Conservation (phyloP, 2,797 vertebrate genomes). For the Hyperoplus immaculatus region DNA sequence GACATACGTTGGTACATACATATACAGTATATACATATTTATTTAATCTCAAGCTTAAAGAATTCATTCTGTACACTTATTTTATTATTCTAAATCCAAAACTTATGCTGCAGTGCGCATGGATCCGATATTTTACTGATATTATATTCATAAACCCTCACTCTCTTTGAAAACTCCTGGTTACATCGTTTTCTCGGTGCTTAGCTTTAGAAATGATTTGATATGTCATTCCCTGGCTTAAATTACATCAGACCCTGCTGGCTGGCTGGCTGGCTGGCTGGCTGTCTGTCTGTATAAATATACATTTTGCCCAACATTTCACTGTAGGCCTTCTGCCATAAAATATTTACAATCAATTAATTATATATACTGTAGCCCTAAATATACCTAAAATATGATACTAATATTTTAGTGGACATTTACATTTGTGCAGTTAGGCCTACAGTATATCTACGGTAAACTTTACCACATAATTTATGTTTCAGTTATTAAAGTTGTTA, state of each 20-base stretch:
- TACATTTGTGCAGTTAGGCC: neutral
- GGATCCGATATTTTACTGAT: slow-evolving; percentile 1
- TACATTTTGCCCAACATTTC: neutral
- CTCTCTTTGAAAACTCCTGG: neutral
- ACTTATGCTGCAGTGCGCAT: neutral
- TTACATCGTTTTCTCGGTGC: slow-evolving; percentile 2
- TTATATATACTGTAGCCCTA: no score
- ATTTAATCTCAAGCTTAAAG: slow-evolving; percentile 24
- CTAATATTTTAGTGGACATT: neutral
- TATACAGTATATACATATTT: neutral
- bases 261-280: neutral
- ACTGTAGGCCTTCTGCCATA: neutral
- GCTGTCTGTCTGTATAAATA: neutral
- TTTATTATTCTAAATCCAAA: slow-evolving; percentile 3
- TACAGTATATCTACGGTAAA: no score
- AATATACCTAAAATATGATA: neutral
- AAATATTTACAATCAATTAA: no score
- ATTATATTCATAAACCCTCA: slow-evolving; percentile 18
- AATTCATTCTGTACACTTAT: slow-evolving; percentile 19
- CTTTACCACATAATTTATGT: neutral
- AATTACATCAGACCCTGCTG: neutral
- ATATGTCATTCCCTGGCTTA: neutral
- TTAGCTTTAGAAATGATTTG: neutral
- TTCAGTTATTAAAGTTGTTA: neutral
- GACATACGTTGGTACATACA: slow-evolving; percentile 29